Evolutionary conservation across 2,888 invertebrate genomes (phyloP).

Genomic region (Aethes cnicana): DNA sequence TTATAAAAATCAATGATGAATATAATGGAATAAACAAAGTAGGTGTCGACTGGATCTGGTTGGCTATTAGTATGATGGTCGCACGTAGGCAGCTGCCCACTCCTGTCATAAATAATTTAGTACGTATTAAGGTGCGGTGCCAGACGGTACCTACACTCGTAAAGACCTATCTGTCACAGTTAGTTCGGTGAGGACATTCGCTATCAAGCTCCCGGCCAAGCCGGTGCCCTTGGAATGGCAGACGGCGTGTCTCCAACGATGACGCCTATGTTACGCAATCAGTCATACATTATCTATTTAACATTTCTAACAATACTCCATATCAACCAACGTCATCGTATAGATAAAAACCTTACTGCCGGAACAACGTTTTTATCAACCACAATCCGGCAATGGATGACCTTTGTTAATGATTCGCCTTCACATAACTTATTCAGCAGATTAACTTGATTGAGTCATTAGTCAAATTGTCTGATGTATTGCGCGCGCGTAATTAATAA

Average conservation of each 20-base stretch:
- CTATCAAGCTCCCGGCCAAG: constrained; percentile 8
- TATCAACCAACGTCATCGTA: background rate
- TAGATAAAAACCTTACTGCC: constrained; percentile 10
- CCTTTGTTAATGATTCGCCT: constrained; percentile 33
- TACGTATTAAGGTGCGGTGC: constrained; percentile 16
- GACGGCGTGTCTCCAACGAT: constrained; percentile 44
- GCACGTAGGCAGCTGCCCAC: constrained; percentile 14
- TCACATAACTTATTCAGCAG: constrained; percentile 39
- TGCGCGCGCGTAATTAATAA: constrained; percentile 29
- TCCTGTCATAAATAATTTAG: constrained; percentile 18
- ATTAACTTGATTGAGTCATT: constrained; percentile 41
- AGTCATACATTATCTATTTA: background rate
- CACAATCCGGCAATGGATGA: constrained; percentile 30
- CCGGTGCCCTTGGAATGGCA: constrained; percentile 53
- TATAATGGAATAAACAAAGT: too few relatives aligned
- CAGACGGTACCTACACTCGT: constrained; percentile 17
- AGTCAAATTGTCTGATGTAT: constrained; percentile 37
- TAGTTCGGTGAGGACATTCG: constrained; percentile 3
- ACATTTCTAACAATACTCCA: background rate
- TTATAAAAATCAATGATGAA: too few relatives aligned
- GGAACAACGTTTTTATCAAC: constrained; percentile 19
- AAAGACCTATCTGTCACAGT: constrained; percentile 12
- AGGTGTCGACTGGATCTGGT: constrained; percentile 2
- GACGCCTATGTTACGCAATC: background rate
- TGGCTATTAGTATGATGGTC: constrained; percentile 12